Evolutionary conservation across 2,888 invertebrate genomes (phyloP).

Genomic region (Axea sp.): DNA sequence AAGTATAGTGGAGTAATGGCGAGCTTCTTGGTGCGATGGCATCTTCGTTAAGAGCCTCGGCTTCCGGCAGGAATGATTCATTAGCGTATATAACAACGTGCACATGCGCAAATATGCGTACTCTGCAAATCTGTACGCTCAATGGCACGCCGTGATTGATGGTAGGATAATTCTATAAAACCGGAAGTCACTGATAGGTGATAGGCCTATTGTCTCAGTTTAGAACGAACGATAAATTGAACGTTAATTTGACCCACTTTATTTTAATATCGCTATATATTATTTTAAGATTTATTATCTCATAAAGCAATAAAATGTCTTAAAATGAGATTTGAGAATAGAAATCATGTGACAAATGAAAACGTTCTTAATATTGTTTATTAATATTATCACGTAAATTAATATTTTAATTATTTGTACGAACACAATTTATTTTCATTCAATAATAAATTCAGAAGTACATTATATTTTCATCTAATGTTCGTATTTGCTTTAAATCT

Average conservation of each 20-base stretch:
- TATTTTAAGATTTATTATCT: no score
- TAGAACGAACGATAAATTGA: constrained; percentile 26
- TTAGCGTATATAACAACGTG: constrained; percentile 50
- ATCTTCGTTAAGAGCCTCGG: constrained; percentile 60
- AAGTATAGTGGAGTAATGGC: constrained; percentile 22
- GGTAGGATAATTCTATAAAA: constrained; percentile 52
- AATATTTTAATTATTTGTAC: no score
- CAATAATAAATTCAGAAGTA: no score
- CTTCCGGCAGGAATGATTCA: constrained; percentile 60
- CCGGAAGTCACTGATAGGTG: constrained; percentile 35
- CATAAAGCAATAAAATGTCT: no score
- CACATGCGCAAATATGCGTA: constrained; percentile 54
- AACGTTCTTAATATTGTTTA: no score
- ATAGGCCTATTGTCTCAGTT: constrained; percentile 28
- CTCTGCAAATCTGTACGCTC: constrained; percentile 42
- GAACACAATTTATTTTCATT: no score
- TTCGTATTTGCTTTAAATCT: no score
- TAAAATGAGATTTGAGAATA: no score
- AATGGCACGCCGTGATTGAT: constrained; percentile 57
- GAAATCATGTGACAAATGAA: no score
- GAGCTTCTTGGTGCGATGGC: constrained; percentile 58
- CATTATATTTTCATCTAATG: no score
- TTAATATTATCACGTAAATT: no score
- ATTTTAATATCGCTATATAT: constrained; percentile 1
- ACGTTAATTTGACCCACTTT: constrained; percentile 5